These are phyloP conservation scores for Branchipolynoe longqiensis DNA, from an alignment of 2,888 invertebrate species.

Conservation along the genomic window DNA sequence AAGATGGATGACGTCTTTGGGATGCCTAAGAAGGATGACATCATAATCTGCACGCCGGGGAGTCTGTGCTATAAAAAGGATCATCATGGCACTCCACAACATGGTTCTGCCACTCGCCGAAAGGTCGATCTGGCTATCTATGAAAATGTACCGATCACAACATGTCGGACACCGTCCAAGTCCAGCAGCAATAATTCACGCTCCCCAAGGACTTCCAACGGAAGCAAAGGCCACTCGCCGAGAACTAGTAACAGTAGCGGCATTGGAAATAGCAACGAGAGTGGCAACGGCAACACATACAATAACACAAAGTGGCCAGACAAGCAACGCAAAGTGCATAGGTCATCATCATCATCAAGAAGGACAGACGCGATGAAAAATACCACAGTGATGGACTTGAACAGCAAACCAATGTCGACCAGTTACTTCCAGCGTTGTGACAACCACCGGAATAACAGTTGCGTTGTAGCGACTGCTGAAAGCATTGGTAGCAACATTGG, in stretches of 20 bases:
- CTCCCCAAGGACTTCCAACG: slow-evolving; percentile 16
- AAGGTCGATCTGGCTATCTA: slow-evolving; percentile 23
- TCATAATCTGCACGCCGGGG: slow-evolving; percentile 32
- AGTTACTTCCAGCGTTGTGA: not conserved
- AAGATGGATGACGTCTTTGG: not conserved
- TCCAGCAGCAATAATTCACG: slow-evolving; percentile 15
- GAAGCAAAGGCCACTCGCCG: slow-evolving; percentile 39
- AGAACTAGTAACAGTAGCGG: slow-evolving; percentile 48
- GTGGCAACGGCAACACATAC: slow-evolving; percentile 36
- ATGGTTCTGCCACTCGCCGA: not conserved
- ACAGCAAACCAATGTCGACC: not conserved
- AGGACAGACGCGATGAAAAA: not conserved
- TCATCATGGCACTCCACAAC: not conserved
- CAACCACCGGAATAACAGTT: not conserved
- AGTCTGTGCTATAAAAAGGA: slow-evolving; percentile 41
- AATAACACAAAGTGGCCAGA: not conserved
- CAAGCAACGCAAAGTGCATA: slow-evolving; percentile 6
- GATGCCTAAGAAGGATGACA: slow-evolving; percentile 33
- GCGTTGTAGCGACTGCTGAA: not conserved
- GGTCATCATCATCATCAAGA: not conserved
- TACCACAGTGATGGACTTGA: not conserved
- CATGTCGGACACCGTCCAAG: slow-evolving; percentile 28
- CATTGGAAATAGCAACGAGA: slow-evolving; percentile 41
- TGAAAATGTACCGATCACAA: not conserved
- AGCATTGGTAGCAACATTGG: not conserved